These are phyloP conservation scores for Peribatodes rhomboidaria DNA, from an alignment of 2,888 invertebrate species.

Conservation along the genomic window DNA sequence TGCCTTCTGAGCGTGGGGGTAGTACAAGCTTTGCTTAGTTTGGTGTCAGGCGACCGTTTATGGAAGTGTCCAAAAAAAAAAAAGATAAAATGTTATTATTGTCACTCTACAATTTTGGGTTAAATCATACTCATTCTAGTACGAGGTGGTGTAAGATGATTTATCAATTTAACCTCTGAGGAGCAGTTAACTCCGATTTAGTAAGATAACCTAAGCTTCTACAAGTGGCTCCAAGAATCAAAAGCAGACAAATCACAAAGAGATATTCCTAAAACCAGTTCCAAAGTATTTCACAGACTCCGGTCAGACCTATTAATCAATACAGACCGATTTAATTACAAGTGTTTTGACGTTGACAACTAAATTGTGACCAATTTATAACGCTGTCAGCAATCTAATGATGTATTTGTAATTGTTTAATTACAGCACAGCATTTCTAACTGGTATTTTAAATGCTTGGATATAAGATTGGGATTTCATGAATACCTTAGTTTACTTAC, in stretches of 20 bases:
- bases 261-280: slow-evolving; percentile 17
- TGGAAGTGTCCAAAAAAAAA: too few relatives aligned
- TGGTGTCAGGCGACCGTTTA: too few relatives aligned
- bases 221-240: too few relatives aligned
- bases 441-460: background rate
- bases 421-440: slow-evolving; percentile 10
- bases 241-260: background rate
- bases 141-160: too few relatives aligned
- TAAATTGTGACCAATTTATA: slow-evolving; percentile 46
- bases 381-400: slow-evolving; percentile 32
- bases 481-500: background rate
- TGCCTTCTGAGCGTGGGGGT: too few relatives aligned
- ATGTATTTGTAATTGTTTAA: slow-evolving; percentile 32
- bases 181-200: too few relatives aligned
- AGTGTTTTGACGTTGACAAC: slow-evolving; percentile 45
- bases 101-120: too few relatives aligned
- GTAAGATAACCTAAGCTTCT: too few relatives aligned
- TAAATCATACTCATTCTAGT: too few relatives aligned
- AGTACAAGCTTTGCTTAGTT: too few relatives aligned
- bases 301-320: slow-evolving; percentile 33
- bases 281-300: background rate
- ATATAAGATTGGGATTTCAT: background rate
- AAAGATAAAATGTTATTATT: too few relatives aligned
- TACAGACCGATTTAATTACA: slow-evolving; percentile 41
- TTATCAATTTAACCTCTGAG: too few relatives aligned